Evolutionary conservation across 2,888 invertebrate species (phyloP), one percentile per base, ranked within the genome.

Genomic region (Camptogramma bilineatum): DNA sequence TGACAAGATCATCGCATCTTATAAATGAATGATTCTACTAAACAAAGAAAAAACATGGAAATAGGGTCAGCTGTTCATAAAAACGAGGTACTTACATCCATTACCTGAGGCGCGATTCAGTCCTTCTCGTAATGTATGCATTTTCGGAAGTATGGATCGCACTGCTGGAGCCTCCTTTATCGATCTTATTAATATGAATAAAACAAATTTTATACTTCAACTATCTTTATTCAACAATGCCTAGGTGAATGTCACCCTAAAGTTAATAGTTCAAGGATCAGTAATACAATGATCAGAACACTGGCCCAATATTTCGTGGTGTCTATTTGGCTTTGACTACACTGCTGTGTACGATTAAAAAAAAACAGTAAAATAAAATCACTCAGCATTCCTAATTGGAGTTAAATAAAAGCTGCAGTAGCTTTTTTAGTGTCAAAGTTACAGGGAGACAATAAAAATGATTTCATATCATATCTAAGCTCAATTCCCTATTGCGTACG

Each of bases 201-300:
- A 69, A 72, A 70, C 60, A 65, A 63, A 52, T 60, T 0, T 48
- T 28, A 42, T 60, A 31, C 55, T 74, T 75, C 64, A 81, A 82
- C 82, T 81, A 79, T 73, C 72, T 84, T 83, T 84, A 84, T 77
- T 84, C 72, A 84, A 84, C 85, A 84, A 79, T 74, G 69, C n/a
- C 54, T 54, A 54, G n/a, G n/a, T n/a, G n/a, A 50, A 54, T 42
- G 71, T 77, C 67, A 69, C 66, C 73, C 73, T 62, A 64, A 28
- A 28, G 64, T 39, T 53, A 61, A 52, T 51, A 62, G 51, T 60
- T 60, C 47, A 62, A 58, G 34, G 34, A 62, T 62, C 50, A 50
- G 53, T 19, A 48, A 44, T 59, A 59, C 18, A 51, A 46, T 44
- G 18, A 47, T 47, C 58, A 34, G 44, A 34, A 54, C 4, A 51